A percentile compares a stretch with the other conserved stretches of the same genome.
Evolutionary conservation across 2,888 invertebrate species (phyloP).

Genomic region (Melieria crassipennis): DNA sequence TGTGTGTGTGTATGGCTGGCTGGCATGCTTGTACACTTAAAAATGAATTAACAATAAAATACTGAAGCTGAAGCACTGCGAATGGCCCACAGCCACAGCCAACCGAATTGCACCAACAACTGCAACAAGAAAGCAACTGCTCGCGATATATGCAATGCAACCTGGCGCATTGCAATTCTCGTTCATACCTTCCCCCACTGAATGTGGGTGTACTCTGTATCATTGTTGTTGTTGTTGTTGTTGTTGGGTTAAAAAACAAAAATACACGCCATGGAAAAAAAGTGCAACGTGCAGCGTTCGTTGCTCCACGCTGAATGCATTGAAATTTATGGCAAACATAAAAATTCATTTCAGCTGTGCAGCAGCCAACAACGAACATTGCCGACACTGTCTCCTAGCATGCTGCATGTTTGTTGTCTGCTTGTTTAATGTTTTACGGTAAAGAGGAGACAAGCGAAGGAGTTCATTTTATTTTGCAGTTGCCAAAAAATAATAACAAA

Average conservation of each 20-base stretch:
- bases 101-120: too few species aligned
- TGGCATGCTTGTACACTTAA: conserved; percentile 29
- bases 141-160: too few species aligned
- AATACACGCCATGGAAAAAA: neutral
- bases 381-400: neutral
- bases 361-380: conserved; percentile 3
- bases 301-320: conserved; percentile 34
- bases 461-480: conserved; percentile 23
- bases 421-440: conserved; percentile 25
- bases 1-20: neutral
- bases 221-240: neutral
- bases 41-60: conserved; percentile 43
- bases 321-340: conserved; percentile 42
- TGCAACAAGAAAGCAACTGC: too few species aligned
- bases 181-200: too few species aligned
- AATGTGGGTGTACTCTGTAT: too few species aligned
- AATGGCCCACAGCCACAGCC: too few species aligned
- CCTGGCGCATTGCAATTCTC: too few species aligned
- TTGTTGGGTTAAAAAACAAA: conserved; percentile 6
- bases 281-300: conserved; percentile 4
- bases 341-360: conserved; percentile 38
- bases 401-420: neutral
- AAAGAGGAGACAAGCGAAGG: conserved; percentile 13
- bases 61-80: neutral
- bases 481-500: neutral